Evolutionary conservation across 2,888 invertebrate species (phyloP), one percentile per base, ranked within the genome.

Genomic region (Slavum lentiscoides): DNA sequence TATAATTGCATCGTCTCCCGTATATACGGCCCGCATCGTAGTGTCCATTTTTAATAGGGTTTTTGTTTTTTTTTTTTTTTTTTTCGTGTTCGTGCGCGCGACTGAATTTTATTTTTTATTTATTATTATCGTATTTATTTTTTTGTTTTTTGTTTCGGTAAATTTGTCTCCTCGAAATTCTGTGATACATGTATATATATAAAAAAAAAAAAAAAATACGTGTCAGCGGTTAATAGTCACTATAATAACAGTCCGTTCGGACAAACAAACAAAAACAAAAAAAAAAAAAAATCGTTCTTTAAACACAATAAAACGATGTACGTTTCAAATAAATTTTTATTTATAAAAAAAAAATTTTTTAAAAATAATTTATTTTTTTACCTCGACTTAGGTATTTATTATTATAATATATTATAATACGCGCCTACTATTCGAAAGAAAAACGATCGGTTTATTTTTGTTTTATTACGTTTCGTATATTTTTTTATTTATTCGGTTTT

Each of bases 361-460:
- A 23, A 76, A 76, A 19, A 76, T 49, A 68, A 68, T 76, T 67
- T 76, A 76, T 76, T 76, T 76, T 76, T 76, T 67, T 76, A 76
- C 43, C 67, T 76, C 59, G 30, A 43, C 43, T 67, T 58, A 67
- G 75, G 39, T 68, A 75, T 19, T 9, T 62, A 70, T 19, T 30
- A 30, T 5, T 64, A 64, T 21, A 4, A 6, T 2, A 11, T 43
- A 43, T 43, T 30, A 30, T 30, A 43, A 43, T 43, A 49, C 49
- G 49, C 13, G 49, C 59, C 59, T 59, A 72, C 43, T 67, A 53
- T 68, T 58, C 37, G n/a, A 70, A 58, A 55, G 7, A 70, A 58
- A 55, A 62, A 53, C 21, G 53, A 64, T 21, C 21, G 15, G 17
- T 23, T 75, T 68, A 30, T 76, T 70, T 70, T 66, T 67, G 13